Percentiles rank a stretch among this genome's conserved stretches.
Evolutionary conservation across 2,888 invertebrate genomes (phyloP).

Genomic region (Achlya flavicornis): DNA sequence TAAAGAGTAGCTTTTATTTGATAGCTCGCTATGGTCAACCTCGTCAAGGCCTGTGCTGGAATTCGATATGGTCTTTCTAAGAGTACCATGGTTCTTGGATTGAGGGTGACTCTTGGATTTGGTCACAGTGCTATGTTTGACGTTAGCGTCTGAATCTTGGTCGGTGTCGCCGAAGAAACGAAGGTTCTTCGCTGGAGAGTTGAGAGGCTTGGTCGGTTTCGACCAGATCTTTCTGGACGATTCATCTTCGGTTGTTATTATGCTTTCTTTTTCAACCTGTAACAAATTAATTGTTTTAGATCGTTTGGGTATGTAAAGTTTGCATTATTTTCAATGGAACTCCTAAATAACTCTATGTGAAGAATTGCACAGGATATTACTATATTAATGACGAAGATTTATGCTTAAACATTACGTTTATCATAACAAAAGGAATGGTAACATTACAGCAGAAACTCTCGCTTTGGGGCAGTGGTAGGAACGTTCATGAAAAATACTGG

Average conservation of each 20-base stretch:
- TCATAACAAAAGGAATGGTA: no score
- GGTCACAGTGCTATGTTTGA: slow-evolving; percentile 53
- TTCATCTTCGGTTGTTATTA: slow-evolving; percentile 84
- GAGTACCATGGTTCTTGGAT: slow-evolving; percentile 55
- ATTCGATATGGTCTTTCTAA: slow-evolving; percentile 73
- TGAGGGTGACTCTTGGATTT: slow-evolving; percentile 63
- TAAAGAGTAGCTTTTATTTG: slow-evolving; percentile 73
- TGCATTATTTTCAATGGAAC: no score
- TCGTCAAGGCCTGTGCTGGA: slow-evolving; percentile 76
- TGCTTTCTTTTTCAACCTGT: slow-evolving; percentile 77
- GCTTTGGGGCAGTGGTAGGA: no score
- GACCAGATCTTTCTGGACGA: slow-evolving; percentile 67
- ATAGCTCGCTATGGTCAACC: slow-evolving; percentile 65
- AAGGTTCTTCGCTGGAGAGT: slow-evolving; percentile 86
- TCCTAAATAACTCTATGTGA: no score
- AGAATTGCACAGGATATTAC: no score
- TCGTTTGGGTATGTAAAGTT: no score
- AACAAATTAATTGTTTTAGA: slow-evolving; percentile 14
- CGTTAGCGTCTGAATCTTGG: slow-evolving; percentile 87
- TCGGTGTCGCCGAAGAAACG: slow-evolving; percentile 94
- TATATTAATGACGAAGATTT: no score
- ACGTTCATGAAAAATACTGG: neutral
- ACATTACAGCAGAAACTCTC: no score
- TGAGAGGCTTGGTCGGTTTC: slow-evolving; percentile 59
- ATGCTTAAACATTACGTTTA: no score